These are phyloP conservation scores for Cherax quadricarinatus DNA, from an alignment of 1,140 invertebrate species.

Conservation along the genomic window DNA sequence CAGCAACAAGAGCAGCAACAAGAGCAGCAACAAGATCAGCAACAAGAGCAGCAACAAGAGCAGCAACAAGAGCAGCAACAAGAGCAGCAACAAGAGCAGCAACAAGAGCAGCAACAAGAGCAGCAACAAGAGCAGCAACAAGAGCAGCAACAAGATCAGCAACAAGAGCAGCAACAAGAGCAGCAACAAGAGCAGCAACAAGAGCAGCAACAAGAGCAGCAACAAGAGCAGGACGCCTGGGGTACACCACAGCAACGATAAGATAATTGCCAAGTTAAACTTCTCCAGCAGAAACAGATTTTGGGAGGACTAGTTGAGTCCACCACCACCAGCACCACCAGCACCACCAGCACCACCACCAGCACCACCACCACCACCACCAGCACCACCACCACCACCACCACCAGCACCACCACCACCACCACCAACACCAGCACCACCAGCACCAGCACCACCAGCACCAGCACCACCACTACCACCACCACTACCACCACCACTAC, in stretches of 20 bases:
- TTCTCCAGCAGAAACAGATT: background rate
- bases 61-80: background rate
- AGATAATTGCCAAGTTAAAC: constrained; percentile 27
- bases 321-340: background rate
- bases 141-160: background rate
- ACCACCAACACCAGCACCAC: too few relatives aligned
- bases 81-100: background rate
- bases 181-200: background rate
- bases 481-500: too few relatives aligned
- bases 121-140: background rate
- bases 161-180: background rate
- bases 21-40: too few relatives aligned
- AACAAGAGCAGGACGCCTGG: background rate
- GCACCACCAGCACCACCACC: too few relatives aligned
- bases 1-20: too few relatives aligned
- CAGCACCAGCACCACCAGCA: too few relatives aligned
- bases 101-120: background rate
- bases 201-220: background rate
- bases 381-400: too few relatives aligned
- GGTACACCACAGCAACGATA: background rate
- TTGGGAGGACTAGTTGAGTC: background rate
- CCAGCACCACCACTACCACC: too few relatives aligned
- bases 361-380: too few relatives aligned
- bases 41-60: too few relatives aligned
- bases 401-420: too few relatives aligned